Evolutionary conservation across 2,113 vertebrate species (phyloP), one percentile per base, ranked within the genome.

Genomic region (Tichodroma muraria): DNA sequence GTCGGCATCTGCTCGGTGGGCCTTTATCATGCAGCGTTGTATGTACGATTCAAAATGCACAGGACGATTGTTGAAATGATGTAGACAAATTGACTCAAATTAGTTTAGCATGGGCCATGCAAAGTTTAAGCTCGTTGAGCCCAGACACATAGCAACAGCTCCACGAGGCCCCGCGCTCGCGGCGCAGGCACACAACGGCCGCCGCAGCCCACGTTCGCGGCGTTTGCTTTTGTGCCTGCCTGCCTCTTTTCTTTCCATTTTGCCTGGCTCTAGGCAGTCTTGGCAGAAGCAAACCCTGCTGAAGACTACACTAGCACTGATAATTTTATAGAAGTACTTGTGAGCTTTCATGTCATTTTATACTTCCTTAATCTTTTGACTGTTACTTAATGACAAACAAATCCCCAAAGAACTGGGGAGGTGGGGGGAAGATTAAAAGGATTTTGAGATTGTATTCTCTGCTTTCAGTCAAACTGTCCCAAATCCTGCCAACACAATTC

Each of bases 31-130:
- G 97, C 82, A 68, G 95, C 45, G 96, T 96, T 97, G 98, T 97
- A 94, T 95, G 96, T 86, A 93, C 94, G 95, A 96, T 86, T 97
- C 97, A 95, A 95, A 97, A 97, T 66, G 96, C 96, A 95, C 93
- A 83, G 95, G 54, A 97, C 75, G 95, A 98, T 98, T 98, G 97
- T 98, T 97, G 96, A 92, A 97, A 94, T 97, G 97, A 98, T 98
- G 98, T 98, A 98, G 98, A 98, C 98, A 98, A 98, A 98, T 98
- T 98, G 98, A 98, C 97, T 97, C 97, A 98, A 98, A 98, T 98
- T 98, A 98, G 98, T 98, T 98, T 97, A 98, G 98, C 97, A 97
- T 85, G 97, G 97, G 97, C 97, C 97, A 95, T 90, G 97, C 97
- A 98, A 98, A 98, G 98, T 98, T 97, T 95, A 98, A 97, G 97